Evolutionary conservation across 2,888 invertebrate genomes (phyloP).

Genomic region (Gnatocerus cornutus): DNA sequence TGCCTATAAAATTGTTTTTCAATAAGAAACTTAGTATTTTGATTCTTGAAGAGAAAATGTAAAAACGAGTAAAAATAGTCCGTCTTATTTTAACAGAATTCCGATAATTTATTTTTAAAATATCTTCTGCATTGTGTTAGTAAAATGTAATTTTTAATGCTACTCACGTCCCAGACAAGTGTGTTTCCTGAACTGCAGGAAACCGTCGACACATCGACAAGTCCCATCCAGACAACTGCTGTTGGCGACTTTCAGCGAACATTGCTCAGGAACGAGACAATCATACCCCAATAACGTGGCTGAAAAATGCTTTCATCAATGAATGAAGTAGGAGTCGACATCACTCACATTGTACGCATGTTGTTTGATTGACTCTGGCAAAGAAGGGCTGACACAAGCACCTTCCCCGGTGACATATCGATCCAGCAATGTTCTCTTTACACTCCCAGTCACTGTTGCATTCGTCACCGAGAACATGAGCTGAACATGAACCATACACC

Average conservation of each 20-base stretch:
- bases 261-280: conserved; percentile 88
- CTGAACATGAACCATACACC: conserved; percentile 55
- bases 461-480: conserved; percentile 74
- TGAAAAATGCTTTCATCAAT: conserved; percentile 70
- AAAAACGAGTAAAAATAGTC: too few relatives aligned
- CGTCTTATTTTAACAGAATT: too few relatives aligned
- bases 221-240: conserved; percentile 89
- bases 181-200: conserved; percentile 90
- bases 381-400: conserved; percentile 90
- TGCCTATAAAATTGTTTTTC: too few relatives aligned
- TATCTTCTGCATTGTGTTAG: too few relatives aligned
- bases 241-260: conserved; percentile 90
- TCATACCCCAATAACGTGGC: conserved; percentile 89
- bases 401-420: conserved; percentile 80
- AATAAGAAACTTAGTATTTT: too few relatives aligned
- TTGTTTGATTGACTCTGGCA: conserved; percentile 84
- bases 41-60: too few relatives aligned
- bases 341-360: conserved; percentile 88
- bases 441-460: conserved; percentile 80
- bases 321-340: not conserved
- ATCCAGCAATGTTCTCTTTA: conserved; percentile 75
- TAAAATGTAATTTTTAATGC: too few relatives aligned
- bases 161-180: conserved; percentile 93
- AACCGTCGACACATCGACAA: conserved; percentile 89
- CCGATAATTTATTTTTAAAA: too few relatives aligned